Percentiles rank a stretch among this genome's conserved stretches.
These are phyloP conservation scores for Meloidogyne floridensis DNA, from an alignment of 1,140 invertebrate species.

Conservation along the genomic window DNA sequence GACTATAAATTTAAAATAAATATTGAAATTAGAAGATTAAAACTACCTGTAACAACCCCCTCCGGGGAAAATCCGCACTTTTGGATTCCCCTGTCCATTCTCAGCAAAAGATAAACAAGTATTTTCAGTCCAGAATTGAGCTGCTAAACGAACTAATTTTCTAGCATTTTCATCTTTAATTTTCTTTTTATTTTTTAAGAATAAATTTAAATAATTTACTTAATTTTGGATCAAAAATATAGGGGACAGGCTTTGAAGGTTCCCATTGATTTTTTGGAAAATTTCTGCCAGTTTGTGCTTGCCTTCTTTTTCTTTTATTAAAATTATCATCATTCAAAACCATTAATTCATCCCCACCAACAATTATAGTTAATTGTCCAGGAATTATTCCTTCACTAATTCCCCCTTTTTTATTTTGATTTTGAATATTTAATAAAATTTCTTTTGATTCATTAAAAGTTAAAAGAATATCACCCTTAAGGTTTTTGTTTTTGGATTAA, in stretches of 20 bases:
- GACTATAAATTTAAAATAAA: slow-evolving; percentile 28
- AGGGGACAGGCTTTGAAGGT: slow-evolving; percentile 26
- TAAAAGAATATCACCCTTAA: slow-evolving; percentile 24
- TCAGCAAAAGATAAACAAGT: slow-evolving; percentile 39
- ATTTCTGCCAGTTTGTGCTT: slow-evolving; percentile 38
- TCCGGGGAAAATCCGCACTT: slow-evolving; percentile 32
- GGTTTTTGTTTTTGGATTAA: not conserved
- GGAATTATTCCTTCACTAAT: not conserved
- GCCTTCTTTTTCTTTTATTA: slow-evolving; percentile 24
- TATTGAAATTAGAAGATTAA: too few relatives aligned
- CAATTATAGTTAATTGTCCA: not conserved
- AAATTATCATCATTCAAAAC: not conserved
- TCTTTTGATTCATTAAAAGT: slow-evolving; percentile 9
- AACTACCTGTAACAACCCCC: slow-evolving; percentile 31
- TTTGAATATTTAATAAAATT: slow-evolving; percentile 15
- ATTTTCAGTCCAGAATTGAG: slow-evolving; percentile 37
- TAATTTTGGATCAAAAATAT: slow-evolving; percentile 34
- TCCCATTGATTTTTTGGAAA: slow-evolving; percentile 42
- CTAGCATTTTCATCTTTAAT: slow-evolving; percentile 28
- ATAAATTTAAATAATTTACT: not conserved
- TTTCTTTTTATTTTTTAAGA: not conserved
- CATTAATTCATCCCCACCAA: slow-evolving; percentile 23
- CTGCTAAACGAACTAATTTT: slow-evolving; percentile 34
- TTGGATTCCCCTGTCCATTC: slow-evolving; percentile 28
- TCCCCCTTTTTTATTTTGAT: slow-evolving; percentile 7